Base-by-base conservation (phyloP, 2,113 vertebrate species). In the Hippopotamus amphibius region DNA sequence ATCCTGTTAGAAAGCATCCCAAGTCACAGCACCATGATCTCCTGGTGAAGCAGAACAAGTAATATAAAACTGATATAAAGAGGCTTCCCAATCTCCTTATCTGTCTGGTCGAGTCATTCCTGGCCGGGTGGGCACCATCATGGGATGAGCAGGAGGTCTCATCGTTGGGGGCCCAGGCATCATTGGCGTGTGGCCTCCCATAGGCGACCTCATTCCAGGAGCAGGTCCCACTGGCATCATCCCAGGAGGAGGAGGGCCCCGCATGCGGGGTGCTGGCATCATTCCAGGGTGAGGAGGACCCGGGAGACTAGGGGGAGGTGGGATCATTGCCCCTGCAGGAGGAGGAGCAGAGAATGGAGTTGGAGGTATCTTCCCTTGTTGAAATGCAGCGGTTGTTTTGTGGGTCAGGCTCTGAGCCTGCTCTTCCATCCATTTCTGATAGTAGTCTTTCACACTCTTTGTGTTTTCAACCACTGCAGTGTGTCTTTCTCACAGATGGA, bases 381-480 rank as follows among this genome's bases (percentile, higher is more conserved):
- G 99, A 98, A 99, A 99, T 63, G 99, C 99, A 97, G 99, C 99
- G 74, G 99, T 99, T 95, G 99, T 99, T 98, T 99, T 99, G 85
- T 99, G 99, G 95, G 99, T 99, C 95, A 99, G 99, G 98, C 99
- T 99, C 98, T 99, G 99, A 3, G 99, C 99, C 97, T 99, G 99
- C 88, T 99, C 99, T 97, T 99, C 99, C 99, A 99, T 99, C 99
- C 99, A 99, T 98, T 99, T 99, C 97, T 99, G 99, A 94, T 99
- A 99, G 97, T 99, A 99, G 46, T 99, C 99, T 88, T 99, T 99
- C 89, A 99, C 99, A 90, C 98, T 99, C 99, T 98, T 99, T 99
- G 97, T 99, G 99, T 96, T 99, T 99, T 53, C 99, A 98, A 16
- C 99, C 99, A 57, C 99, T 99, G 98, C 99, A 99, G 98, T 99